A percentile compares a stretch with the other conserved stretches of the same genome.
These are phyloP conservation scores for Leptodactylus fuscus DNA, from an alignment of 2,113 vertebrate species.

Conservation along the genomic window DNA sequence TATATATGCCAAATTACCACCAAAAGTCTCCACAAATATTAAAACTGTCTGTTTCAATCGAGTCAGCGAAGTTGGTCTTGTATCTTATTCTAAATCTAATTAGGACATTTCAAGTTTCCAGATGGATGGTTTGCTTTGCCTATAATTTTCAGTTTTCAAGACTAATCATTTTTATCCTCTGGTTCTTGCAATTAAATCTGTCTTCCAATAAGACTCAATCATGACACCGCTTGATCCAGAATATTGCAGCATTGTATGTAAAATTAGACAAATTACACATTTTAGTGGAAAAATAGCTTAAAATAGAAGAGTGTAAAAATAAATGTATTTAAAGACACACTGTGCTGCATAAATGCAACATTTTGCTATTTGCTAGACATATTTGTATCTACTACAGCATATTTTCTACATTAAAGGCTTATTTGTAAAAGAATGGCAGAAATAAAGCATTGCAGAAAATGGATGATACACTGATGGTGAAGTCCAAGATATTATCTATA, in stretches of 20 bases:
- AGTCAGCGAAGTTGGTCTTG: constrained; percentile 66
- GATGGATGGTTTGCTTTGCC: constrained; percentile 59
- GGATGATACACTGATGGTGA: background rate
- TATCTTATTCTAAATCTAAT: constrained; percentile 66
- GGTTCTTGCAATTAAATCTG: constrained; percentile 62
- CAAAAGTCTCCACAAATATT: constrained; percentile 48
- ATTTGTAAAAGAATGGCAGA: background rate
- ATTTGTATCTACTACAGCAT: background rate
- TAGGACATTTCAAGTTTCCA: constrained; percentile 66
- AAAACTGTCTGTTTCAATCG: constrained; percentile 58
- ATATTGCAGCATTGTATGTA: constrained; percentile 21
- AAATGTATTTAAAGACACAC: background rate
- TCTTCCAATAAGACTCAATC: constrained; percentile 63
- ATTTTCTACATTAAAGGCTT: background rate
- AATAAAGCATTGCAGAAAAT: background rate
- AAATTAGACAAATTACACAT: background rate
- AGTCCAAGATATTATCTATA: background rate
- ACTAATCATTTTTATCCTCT: constrained; percentile 63
- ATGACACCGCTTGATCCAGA: background rate
- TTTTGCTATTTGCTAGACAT: background rate
- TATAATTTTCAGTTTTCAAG: constrained; percentile 64
- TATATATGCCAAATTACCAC: constrained; percentile 46
- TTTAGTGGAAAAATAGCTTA: background rate
- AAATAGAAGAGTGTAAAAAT: too few relatives aligned
- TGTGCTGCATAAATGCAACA: background rate